A percentile compares a stretch with the other conserved stretches of the same genome.
phyloP scores from a whole-genome alignment of 2,888 invertebrate genomes.

The Endomychus coccineus region DNA sequence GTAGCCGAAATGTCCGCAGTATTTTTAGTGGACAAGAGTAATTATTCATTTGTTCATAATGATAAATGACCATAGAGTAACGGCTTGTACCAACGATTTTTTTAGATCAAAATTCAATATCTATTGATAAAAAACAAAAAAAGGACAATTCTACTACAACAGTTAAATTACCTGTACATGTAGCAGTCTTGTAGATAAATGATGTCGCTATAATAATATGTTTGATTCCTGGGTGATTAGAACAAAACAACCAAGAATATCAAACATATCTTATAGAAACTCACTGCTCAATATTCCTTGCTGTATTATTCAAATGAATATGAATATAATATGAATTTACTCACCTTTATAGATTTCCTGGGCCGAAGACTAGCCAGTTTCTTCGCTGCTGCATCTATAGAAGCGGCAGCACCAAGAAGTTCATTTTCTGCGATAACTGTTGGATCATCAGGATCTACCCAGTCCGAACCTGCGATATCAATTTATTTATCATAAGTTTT shows the following conservation, averaged over 20 bases:
- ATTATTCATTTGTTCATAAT: no score
- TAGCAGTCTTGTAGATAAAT: no score
- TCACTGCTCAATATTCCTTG: conserved; percentile 14
- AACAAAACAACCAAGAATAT: conserved; percentile 99
- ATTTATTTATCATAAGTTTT: no score
- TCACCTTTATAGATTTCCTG: conserved; percentile 71
- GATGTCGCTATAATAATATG: conserved; percentile 91
- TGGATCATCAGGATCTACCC: conserved; percentile 95
- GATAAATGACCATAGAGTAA: no score
- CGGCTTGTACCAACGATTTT: no score
- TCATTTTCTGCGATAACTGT: conserved; percentile 98
- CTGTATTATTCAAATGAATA: conserved; percentile 1
- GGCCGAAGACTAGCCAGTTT: conserved; percentile 89
- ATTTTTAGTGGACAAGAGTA: no score
- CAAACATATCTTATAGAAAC: conserved; percentile 98
- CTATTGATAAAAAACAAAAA: no score
- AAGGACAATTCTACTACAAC: no score
- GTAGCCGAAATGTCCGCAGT: no score
- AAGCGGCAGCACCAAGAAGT: conserved; percentile 91
- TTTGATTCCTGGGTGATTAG: conserved; percentile 97
- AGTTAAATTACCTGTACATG: no score
- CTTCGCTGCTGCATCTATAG: conserved; percentile 96
- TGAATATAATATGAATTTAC: conserved; percentile 17
- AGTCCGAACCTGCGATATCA: conserved; percentile 63
- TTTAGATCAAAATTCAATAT: no score